Base-by-base conservation (phyloP, 2,113 vertebrate species). In the Merops nubicus region DNA sequence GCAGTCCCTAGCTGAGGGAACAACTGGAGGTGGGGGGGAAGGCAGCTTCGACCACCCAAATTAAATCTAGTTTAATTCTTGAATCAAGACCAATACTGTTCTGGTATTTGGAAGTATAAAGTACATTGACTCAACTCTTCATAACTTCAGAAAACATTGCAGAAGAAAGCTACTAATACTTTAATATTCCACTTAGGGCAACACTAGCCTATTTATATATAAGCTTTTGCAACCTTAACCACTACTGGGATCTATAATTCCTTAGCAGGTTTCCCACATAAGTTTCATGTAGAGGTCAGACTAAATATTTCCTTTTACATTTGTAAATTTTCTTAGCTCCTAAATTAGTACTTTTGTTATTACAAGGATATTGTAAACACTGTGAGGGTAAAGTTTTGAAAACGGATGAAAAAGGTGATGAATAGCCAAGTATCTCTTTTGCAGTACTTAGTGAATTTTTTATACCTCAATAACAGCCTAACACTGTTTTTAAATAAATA, bases 131-230 rank as follows among this genome's bases (percentile, higher is more conserved):
- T 4, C 36, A 84, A 69, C 12, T 86, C 48, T 45, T 79, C 22
- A 21, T 15, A 20, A 42, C 34, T 93, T 85, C 26, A 57, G 86
- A 77, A 85, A 57, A n/a, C 29, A 47, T 0, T 40, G 31, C n/a
- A 65, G 63, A 84, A 68, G 74, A 72, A 91, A 54, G 23, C 47
- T 84, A 72, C 63, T 83, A 63, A 59, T 50, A 70, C 56, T 90
- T 96, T 67, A 91, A 72, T 77, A 86, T 84, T 92, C 88, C 64
- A 84, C 68, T 74, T 83, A 72, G 48, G 36, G 72, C 79, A 92
- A 84, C 59, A 75, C 0, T 53, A 34, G 56, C 51, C 69, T 93
- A 89, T 83, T 93, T 83, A 88, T 86, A 87, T 57, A 56, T 15
- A 89, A 67, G 43, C 36, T 88, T 91, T 60, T 93, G 76, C 73